Evolutionary conservation across 2,888 invertebrate genomes (phyloP), one percentile per base, ranked within the genome.

Genomic region (Acleris literana): DNA sequence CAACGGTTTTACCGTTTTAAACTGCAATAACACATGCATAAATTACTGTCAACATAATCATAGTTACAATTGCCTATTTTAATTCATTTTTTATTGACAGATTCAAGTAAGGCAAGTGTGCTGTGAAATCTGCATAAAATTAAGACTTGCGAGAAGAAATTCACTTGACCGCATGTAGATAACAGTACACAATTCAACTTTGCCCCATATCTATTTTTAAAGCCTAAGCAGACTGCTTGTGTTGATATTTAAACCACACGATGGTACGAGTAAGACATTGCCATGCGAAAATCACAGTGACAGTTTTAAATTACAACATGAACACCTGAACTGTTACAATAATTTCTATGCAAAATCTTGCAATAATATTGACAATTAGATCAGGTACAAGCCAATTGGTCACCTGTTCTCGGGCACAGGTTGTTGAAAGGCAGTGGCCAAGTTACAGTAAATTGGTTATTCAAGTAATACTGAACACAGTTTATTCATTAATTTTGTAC

Each of bases 371-470:
- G 61, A 62, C 61, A 57, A 57, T 62, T 62, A 62, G 46, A 66
- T 66, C 66, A 66, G 66, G 66, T 66, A 66, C 66, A 53, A 62
- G 56, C 57, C 39, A 18, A 57, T 66, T 66, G 66, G 66, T 66
- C 66, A 66, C 57, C 57, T 57, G 61, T 66, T 60, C 57, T 62
- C 52, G 62, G 62, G 62, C 66, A 66, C 66, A 48, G 57, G 53
- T 57, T 39, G 52, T 57, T 62, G 61, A 61, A 57, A 66, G 61
- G 61, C 57, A 57, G 66, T 57, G 62, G 39, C 66, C 66, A 57
- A 61, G 56, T 55, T 64, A 66, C 56, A 61, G 52, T 48, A 66
- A 66, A 62, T 53, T 22, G 61, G 57, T 61, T 43, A 66, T 66
- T 25, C 52, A 62, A 66, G 52, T 66, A 62, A 62, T 66, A 66